These are phyloP conservation scores for Melanotaenia maccullochi DNA, from an alignment of 2,797 vertebrate species.

Conservation along the genomic window DNA sequence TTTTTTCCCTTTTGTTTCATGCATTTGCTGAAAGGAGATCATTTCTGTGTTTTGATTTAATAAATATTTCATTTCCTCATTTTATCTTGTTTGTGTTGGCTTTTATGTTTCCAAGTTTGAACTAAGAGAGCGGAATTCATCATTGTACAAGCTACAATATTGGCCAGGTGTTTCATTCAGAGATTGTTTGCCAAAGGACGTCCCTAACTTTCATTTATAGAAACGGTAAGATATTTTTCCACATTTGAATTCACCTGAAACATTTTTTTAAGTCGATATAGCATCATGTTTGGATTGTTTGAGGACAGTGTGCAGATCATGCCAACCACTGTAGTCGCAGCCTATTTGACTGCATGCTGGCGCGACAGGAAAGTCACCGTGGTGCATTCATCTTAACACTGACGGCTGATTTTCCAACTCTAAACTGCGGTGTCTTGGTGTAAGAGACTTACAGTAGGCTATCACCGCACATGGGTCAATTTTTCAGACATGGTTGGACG, in stretches of 20 bases:
- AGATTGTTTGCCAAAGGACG: slow-evolving; percentile 84
- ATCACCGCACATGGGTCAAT: slow-evolving; percentile 54
- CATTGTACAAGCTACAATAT: slow-evolving; percentile 70
- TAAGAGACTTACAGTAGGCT: slow-evolving; percentile 32
- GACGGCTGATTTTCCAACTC: slow-evolving; percentile 56
- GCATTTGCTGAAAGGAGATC: slow-evolving; percentile 77
- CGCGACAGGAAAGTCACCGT: slow-evolving; percentile 64
- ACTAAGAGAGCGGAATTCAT: slow-evolving; percentile 76
- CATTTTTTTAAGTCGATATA: slow-evolving; percentile 43
- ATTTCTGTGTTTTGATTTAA: slow-evolving; percentile 84
- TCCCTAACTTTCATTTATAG: slow-evolving; percentile 85
- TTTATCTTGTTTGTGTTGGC: slow-evolving; percentile 83
- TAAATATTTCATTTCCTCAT: slow-evolving; percentile 86
- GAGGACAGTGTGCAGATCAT: slow-evolving; percentile 47
- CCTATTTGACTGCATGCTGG: slow-evolving; percentile 63
- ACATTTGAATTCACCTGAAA: slow-evolving; percentile 72
- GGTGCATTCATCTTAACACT: slow-evolving; percentile 66
- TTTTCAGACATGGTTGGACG: slow-evolving; percentile 41
- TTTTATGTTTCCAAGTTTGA: slow-evolving; percentile 83
- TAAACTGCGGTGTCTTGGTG: slow-evolving; percentile 47
- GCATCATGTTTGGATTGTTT: slow-evolving; percentile 39
- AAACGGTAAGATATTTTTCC: slow-evolving; percentile 85
- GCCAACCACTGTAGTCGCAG: slow-evolving; percentile 40
- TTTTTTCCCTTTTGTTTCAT: slow-evolving; percentile 81
- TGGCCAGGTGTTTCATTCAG: slow-evolving; percentile 81